These are phyloP conservation scores for Phanerotoma sp. DNA, from an alignment of 2,888 invertebrate species.

Conservation along the genomic window DNA sequence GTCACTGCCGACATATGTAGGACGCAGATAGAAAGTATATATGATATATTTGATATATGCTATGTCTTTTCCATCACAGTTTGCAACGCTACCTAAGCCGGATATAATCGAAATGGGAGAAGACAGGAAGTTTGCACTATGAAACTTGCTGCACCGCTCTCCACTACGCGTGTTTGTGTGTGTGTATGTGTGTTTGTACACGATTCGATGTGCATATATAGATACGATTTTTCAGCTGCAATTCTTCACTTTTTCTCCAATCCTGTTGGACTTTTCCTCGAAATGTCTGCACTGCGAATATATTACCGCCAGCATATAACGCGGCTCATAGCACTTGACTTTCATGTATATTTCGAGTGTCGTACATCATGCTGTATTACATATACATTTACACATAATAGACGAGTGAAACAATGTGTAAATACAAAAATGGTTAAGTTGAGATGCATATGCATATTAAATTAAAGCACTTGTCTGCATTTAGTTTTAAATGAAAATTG, in stretches of 20 bases:
- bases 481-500: too few species aligned
- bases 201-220: too few species aligned
- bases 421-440: too few species aligned
- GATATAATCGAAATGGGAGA: slow-evolving; percentile 43
- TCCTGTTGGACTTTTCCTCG: neutral
- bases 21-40: slow-evolving; percentile 14
- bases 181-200: slow-evolving; percentile 1
- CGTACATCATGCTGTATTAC: too few species aligned
- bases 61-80: slow-evolving; percentile 39
- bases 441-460: too few species aligned
- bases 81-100: slow-evolving; percentile 41
- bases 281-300: slow-evolving; percentile 10
- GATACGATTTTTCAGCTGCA: neutral
- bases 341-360: neutral
- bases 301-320: slow-evolving; percentile 2
- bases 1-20: slow-evolving; percentile 14
- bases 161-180: slow-evolving; percentile 1
- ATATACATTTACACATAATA: too few species aligned
- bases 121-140: slow-evolving; percentile 10
- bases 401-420: too few species aligned
- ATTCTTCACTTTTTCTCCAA: slow-evolving; percentile 8
- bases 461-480: too few species aligned
- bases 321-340: neutral
- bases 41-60: slow-evolving; percentile 30
- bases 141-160: slow-evolving; percentile 21